Evolutionary conservation across 2,888 invertebrate genomes (phyloP).

Genomic region (Temnothorax rugatulus): DNA sequence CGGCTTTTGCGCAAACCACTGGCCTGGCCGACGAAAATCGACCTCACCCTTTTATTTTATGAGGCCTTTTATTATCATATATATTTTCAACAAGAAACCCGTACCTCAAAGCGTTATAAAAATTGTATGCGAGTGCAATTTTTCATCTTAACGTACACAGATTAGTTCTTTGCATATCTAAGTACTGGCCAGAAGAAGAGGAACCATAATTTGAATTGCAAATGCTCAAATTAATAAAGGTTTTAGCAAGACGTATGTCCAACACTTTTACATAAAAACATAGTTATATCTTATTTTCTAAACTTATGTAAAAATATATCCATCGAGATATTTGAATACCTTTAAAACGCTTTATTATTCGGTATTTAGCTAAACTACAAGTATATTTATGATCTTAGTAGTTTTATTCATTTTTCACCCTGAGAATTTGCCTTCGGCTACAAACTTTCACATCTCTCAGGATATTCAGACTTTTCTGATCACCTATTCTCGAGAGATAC

Average conservation of each 20-base stretch:
- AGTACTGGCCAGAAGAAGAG: conserved; percentile 31
- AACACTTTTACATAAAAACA: conserved; percentile 21
- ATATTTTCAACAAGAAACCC: conserved; percentile 38
- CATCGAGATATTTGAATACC: neutral
- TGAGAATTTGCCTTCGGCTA: conserved; percentile 44
- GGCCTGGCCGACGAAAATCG: conserved; percentile 53
- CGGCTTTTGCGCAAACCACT: conserved; percentile 49
- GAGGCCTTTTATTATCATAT: conserved; percentile 43
- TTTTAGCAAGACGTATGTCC: conserved; percentile 23
- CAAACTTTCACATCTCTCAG: conserved; percentile 46
- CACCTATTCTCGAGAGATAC: conserved; percentile 57
- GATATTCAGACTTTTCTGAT: conserved; percentile 53
- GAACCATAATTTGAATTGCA: conserved; percentile 44
- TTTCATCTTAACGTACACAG: conserved; percentile 35
- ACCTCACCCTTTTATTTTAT: conserved; percentile 49
- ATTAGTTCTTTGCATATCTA: conserved; percentile 44
- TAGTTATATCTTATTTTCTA: neutral
- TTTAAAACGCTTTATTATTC: neutral
- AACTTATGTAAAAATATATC: neutral
- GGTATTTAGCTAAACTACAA: conserved; percentile 15
- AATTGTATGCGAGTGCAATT: conserved; percentile 45
- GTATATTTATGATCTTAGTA: conserved; percentile 33
- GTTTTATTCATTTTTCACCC: conserved; percentile 21
- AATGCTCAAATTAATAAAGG: conserved; percentile 41
- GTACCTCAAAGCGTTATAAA: conserved; percentile 42